Evolutionary conservation across 2,113 vertebrate species (phyloP).

Genomic region (Catagonus wagneri): DNA sequence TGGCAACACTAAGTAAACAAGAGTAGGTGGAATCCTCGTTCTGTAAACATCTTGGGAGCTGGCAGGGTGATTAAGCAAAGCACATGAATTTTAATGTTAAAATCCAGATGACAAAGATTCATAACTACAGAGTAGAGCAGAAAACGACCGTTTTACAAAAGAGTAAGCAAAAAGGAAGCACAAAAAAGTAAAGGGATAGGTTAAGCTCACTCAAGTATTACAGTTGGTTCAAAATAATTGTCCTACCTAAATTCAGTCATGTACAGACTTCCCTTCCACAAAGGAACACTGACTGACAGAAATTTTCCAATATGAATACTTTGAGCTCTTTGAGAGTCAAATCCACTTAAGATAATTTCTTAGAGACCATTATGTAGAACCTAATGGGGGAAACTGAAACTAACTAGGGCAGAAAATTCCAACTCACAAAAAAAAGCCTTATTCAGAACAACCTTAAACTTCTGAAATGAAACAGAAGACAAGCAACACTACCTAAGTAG

Average conservation of each 20-base stretch:
- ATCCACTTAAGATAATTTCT: conserved; percentile 53
- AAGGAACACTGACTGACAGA: background rate
- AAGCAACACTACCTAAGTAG: background rate
- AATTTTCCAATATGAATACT: conserved; percentile 32
- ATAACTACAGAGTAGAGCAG: conserved; percentile 29
- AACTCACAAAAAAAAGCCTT: conserved; percentile 38
- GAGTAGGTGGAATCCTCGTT: conserved; percentile 40
- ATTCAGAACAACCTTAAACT: conserved; percentile 40
- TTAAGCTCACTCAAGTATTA: background rate
- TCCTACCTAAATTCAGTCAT: background rate
- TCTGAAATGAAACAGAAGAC: conserved; percentile 51
- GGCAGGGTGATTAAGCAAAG: conserved; percentile 45
- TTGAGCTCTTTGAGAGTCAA: conserved; percentile 52
- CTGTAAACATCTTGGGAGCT: conserved; percentile 49
- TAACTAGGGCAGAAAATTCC: conserved; percentile 58
- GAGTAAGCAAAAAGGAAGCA: conserved; percentile 7
- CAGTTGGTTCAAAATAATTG: background rate
- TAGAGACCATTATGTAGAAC: conserved; percentile 8
- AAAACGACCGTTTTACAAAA: conserved; percentile 49
- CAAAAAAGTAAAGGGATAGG: background rate
- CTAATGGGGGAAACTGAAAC: conserved; percentile 60
- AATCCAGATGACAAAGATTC: conserved; percentile 48
- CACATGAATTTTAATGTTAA: conserved; percentile 69
- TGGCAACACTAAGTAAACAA: conserved; percentile 52
- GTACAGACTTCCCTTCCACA: background rate